These are phyloP conservation scores for Pleuronectes platessa DNA, from an alignment of 2,113 vertebrate species.

Conservation along the genomic window DNA sequence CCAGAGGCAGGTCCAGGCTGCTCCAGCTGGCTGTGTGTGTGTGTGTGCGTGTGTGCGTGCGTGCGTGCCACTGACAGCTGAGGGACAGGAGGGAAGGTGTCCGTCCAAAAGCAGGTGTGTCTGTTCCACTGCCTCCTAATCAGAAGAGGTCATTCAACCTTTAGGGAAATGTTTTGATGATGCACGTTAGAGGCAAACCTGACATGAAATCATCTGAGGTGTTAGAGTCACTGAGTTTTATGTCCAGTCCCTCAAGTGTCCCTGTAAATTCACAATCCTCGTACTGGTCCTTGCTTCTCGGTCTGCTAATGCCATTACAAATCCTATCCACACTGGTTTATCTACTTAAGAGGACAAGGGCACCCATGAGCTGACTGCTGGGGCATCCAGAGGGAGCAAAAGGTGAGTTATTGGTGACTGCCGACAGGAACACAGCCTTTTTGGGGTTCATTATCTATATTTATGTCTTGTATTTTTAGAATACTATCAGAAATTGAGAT, in stretches of 20 bases:
- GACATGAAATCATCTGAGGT: slow-evolving; percentile 23
- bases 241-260: slow-evolving; percentile 28
- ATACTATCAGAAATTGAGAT: background rate
- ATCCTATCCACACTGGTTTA: slow-evolving; percentile 59
- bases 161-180: slow-evolving; percentile 12
- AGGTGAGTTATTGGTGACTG: slow-evolving; percentile 12
- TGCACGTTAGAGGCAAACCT: slow-evolving; percentile 8
- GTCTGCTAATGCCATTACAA: slow-evolving; percentile 65
- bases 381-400: slow-evolving; percentile 42
- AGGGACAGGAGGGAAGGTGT: slow-evolving; percentile 16
- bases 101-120: background rate
- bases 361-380: slow-evolving; percentile 36
- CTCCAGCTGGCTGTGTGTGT: background rate
- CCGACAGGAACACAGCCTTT: background rate
- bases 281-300: slow-evolving; percentile 61
- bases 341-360: slow-evolving; percentile 70
- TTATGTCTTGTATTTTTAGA: background rate
- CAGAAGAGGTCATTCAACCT: slow-evolving; percentile 11
- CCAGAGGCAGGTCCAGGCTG: slow-evolving; percentile 13
- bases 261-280: slow-evolving; percentile 67
- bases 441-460: no score
- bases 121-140: background rate
- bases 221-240: slow-evolving; percentile 12
- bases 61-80: slow-evolving; percentile 32
- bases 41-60: no score